Conservation (phyloP, 2,888 invertebrate genomes). For the Nephrotoma guestfalica region DNA sequence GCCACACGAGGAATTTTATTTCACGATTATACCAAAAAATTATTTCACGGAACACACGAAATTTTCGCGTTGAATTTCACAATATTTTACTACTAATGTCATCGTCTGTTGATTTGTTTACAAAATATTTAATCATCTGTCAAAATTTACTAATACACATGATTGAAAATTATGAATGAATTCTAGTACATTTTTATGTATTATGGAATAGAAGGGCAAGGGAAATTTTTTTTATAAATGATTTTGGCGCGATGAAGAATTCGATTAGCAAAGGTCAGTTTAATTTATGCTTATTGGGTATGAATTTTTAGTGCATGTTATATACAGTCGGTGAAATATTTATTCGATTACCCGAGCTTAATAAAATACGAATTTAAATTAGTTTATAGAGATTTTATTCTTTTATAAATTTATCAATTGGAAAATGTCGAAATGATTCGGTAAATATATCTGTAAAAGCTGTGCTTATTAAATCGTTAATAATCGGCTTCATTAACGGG, state of each 20-base stretch:
- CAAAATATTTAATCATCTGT: background rate
- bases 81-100: background rate
- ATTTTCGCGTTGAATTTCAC: background rate
- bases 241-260: background rate
- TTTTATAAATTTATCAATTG: slow-evolving; percentile 46
- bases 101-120: background rate
- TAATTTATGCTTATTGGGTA: background rate
- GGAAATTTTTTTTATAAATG: background rate
- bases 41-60: background rate
- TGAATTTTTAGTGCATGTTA: background rate
- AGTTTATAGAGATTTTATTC: background rate
- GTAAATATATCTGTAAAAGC: slow-evolving; percentile 75
- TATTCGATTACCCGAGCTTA: background rate
- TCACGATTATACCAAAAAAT: background rate
- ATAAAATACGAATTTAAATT: background rate
- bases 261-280: background rate
- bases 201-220: background rate
- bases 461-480: slow-evolving; percentile 69
- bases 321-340: background rate
- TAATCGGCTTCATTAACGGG: slow-evolving; percentile 55
- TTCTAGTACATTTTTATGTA: background rate
- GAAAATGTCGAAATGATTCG: slow-evolving; percentile 57
- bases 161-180: background rate
- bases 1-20: background rate
- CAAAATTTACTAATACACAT: background rate